A percentile compares a stretch with the other conserved stretches of the same genome.
These are phyloP conservation scores for Scaptodrosophila lebanonensis DNA, from an alignment of 1,140 invertebrate species.

Conservation along the genomic window DNA sequence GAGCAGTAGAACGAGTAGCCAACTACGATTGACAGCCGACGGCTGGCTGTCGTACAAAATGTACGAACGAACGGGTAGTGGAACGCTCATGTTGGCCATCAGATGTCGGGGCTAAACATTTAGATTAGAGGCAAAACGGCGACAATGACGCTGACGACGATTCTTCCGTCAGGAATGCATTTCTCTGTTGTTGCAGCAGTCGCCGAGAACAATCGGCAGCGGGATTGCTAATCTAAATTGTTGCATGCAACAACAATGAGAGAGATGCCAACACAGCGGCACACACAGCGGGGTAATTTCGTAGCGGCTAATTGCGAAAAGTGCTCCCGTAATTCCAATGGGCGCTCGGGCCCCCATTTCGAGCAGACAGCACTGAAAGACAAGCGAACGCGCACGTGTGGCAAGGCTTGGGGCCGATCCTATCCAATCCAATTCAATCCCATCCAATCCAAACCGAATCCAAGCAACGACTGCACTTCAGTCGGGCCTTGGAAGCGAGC, in stretches of 20 bases:
- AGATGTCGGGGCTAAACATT: conserved; percentile 68
- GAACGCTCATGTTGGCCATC: conserved; percentile 68
- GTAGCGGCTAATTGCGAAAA: conserved; percentile 65
- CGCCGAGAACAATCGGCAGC: conserved; percentile 55
- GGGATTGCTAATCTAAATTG: conserved; percentile 63
- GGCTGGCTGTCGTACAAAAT: conserved; percentile 63
- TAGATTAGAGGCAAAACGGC: conserved; percentile 56
- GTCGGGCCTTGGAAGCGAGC: conserved; percentile 4
- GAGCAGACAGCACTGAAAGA: conserved; percentile 46
- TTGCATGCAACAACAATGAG: conserved; percentile 71
- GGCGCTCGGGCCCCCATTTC: conserved; percentile 10
- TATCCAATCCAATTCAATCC: not conserved
- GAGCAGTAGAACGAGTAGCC: conserved; percentile 31
- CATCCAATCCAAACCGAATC: conserved; percentile 7
- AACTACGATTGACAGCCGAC: conserved; percentile 57
- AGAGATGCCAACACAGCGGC: conserved; percentile 15
- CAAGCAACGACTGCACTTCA: no score
- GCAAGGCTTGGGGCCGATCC: conserved; percentile 33
- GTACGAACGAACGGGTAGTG: not conserved
- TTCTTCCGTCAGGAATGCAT: conserved; percentile 72
- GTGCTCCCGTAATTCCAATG: conserved; percentile 60
- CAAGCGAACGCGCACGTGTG: conserved; percentile 57
- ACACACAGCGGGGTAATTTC: conserved; percentile 49
- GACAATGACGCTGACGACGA: conserved; percentile 33
- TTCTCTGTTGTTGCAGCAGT: conserved; percentile 55